phyloP scores from a whole-genome alignment of 2,797 vertebrate genomes.

The Arctocebus calabarensis region DNA sequence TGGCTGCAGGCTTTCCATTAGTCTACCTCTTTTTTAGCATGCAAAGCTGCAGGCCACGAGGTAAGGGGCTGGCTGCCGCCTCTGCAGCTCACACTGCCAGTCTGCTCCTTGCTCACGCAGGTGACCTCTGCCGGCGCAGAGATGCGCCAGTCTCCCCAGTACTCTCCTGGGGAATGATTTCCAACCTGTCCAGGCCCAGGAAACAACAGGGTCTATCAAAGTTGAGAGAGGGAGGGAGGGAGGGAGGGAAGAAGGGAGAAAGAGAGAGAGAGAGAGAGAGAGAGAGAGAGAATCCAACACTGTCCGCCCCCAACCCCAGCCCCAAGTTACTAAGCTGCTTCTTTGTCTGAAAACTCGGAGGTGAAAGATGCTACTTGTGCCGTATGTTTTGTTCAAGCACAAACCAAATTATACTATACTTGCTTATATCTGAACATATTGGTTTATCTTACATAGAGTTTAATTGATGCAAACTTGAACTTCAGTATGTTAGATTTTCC shows the following conservation, averaged over 20 bases:
- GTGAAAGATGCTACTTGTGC: constrained; percentile 80
- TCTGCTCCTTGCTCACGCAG: background rate
- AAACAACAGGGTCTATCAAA: constrained; percentile 9
- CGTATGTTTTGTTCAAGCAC: constrained; percentile 79
- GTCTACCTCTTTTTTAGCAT: background rate
- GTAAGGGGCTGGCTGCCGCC: background rate
- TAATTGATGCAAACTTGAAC: constrained; percentile 85
- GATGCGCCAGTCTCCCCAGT: background rate
- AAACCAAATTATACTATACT: constrained; percentile 82
- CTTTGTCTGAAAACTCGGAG: constrained; percentile 83
- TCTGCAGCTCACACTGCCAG: background rate
- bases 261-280: constrained; percentile 3
- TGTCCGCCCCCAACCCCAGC: constrained; percentile 22
- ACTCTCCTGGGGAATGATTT: background rate
- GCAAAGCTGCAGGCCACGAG: background rate
- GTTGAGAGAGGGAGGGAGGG: background rate
- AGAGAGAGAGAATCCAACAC: background rate
- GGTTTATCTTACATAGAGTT: constrained; percentile 82
- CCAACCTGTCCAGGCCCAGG: constrained; percentile 24
- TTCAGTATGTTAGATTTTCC: constrained; percentile 78
- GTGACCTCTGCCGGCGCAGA: background rate
- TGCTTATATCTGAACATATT: constrained; percentile 83
- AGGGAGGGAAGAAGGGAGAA: no score
- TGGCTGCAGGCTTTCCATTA: background rate
- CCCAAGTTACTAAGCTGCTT: constrained; percentile 65